Base-by-base conservation (phyloP, 1,140 invertebrate genomes). In the Condylostylus longicornis region DNA sequence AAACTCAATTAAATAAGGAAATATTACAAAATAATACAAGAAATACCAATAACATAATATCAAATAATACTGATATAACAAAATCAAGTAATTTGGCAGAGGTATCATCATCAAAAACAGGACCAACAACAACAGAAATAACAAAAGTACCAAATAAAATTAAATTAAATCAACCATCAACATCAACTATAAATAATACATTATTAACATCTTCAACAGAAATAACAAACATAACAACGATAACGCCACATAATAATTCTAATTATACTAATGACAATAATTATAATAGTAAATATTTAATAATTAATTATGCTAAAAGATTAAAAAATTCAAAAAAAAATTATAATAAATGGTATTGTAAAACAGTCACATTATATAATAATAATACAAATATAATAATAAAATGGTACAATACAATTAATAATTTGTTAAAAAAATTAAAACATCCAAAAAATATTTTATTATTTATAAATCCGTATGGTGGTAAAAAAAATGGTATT, bases 391-490 rank as follows among this genome's bases (percentile, higher is more conserved):
- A 69, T 31, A 71, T 75, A 45, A 65, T 77, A 6, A 60, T 68
- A 5, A 68, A 71, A 10, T 78, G 75, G 75, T 66, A 75, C 10
- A 66, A 69, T 44, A 70, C 72, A 28, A 61, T 78, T 13, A 61
- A 66, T 37, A 66, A 66, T 51, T 63, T 66, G 50, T 42, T 69
- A 41, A 50, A 62, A 41, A 60, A 65, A 65, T 51, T 66, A 54
- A 60, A 44, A 41, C 44, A 48, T n/a, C 35, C 48, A 28, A 73
- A 72, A 37, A 71, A 69, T 30, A 58, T 90, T 10, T 54, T 90
- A 21, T 59, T 89, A 2, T 87, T 89, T 61, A 70, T 91, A 2
- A 91, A 91, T 65, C 86, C 86, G 0, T 82, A 71, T 57, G 84
- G 87, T 5, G 86, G 86, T 0, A 82, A 81, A 43, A 74, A 72